Evolutionary conservation across 2,797 vertebrate species (phyloP).

Genomic region (Hydrophis major): DNA sequence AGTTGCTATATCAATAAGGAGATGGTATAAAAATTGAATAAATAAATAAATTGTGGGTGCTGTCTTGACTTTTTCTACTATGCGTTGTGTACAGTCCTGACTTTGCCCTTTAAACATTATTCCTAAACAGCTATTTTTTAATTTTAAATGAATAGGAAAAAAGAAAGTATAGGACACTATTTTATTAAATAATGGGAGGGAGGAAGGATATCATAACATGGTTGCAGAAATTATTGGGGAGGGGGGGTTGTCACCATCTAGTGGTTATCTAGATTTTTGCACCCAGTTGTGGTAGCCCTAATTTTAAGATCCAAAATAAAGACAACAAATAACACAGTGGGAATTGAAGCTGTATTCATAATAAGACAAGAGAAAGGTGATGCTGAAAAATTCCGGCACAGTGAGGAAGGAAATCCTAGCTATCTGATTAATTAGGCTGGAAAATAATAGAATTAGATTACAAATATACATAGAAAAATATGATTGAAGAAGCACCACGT

Average conservation of each 20-base stretch:
- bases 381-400: not conserved
- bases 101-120: not conserved
- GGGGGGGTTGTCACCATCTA: not conserved
- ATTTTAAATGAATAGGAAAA: not conserved
- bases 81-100: not conserved
- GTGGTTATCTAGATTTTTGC: not conserved
- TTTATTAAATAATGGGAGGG: not conserved
- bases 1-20: not conserved
- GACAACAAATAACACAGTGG: not conserved
- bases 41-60: not conserved
- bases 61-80: not conserved
- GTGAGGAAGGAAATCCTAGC: not conserved
- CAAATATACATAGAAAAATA: not conserved
- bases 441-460: not conserved
- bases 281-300: not conserved
- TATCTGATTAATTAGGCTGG: not conserved
- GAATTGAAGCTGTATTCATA: not conserved
- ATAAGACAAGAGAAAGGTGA: not conserved
- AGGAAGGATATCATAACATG: not conserved
- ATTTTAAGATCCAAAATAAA: not conserved
- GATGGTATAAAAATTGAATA: not conserved
- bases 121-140: not conserved
- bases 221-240: not conserved
- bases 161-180: not conserved
- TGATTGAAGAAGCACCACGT: not conserved